A percentile compares a stretch with the other conserved stretches of the same genome.
Conservation (phyloP, 64 coral and sea anemone genomes). For the Montipora cactus region DNA sequence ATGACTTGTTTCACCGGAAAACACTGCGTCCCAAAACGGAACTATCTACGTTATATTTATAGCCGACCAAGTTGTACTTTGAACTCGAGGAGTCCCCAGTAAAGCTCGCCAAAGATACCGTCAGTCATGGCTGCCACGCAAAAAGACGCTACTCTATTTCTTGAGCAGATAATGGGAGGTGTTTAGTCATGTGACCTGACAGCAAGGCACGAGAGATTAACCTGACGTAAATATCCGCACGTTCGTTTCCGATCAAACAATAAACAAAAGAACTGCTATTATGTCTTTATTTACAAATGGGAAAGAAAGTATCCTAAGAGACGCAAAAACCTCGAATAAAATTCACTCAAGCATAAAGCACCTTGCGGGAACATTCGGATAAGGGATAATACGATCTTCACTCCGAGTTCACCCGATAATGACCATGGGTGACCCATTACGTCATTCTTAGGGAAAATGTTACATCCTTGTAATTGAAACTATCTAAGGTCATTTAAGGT, state of each 20-base stretch:
- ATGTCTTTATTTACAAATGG: neutral
- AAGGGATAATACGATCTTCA: neutral
- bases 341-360: neutral
- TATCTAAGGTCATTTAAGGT: slow-evolving; percentile 45
- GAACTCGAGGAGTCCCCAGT: slow-evolving; percentile 69
- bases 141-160: neutral
- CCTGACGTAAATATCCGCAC: neutral
- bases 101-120: slow-evolving; percentile 51
- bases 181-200: slow-evolving; percentile 36
- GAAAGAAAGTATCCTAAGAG: neutral
- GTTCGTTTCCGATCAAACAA: neutral
- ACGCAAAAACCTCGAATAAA: neutral
- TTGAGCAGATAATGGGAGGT: slow-evolving; percentile 28
- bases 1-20: slow-evolving; percentile 55
- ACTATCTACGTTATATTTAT: slow-evolving; percentile 79
- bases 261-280: neutral
- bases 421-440: neutral
- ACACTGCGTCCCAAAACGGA: slow-evolving; percentile 44
- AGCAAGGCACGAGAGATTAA: neutral
- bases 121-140: slow-evolving; percentile 46
- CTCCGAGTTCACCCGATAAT: neutral
- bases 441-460: neutral
- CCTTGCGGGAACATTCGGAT: neutral
- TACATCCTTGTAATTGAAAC: neutral
- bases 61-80: slow-evolving; percentile 74